Evolutionary conservation across 53 echinoderm and acorn worm species (phyloP).

Genomic region (Mesocentrotus franciscanus): DNA sequence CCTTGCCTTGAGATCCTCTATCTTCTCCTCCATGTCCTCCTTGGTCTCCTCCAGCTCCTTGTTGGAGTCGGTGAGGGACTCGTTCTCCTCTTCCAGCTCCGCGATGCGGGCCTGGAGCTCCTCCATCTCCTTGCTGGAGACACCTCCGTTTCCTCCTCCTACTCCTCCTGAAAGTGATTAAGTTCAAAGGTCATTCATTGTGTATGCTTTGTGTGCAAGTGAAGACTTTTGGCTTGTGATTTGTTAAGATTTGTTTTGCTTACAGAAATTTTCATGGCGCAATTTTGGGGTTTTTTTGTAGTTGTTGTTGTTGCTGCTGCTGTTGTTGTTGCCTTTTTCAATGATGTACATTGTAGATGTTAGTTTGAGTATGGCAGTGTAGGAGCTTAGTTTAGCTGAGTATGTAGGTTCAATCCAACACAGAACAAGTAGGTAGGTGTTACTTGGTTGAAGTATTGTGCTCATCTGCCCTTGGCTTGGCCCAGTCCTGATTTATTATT

Average conservation of each 20-base stretch:
- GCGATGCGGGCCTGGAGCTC: constrained; percentile 76
- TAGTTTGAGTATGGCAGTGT: no score
- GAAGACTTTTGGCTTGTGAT: background rate
- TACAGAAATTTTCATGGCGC: background rate
- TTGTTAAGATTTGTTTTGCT: background rate
- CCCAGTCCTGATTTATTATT: no score
- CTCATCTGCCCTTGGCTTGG: no score
- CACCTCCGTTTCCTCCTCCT: constrained; percentile 48
- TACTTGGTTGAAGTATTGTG: no score
- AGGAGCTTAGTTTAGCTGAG: no score
- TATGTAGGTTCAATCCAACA: no score
- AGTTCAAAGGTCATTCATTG: background rate
- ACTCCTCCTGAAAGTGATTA: background rate
- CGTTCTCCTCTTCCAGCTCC: constrained; percentile 88
- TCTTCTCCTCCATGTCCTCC: constrained; percentile 77
- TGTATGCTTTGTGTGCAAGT: background rate
- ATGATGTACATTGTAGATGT: no score
- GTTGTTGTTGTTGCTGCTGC: no score
- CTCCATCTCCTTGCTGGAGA: constrained; percentile 73
- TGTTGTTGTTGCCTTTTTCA: no score
- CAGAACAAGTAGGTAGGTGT: no score
- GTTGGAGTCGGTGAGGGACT: constrained; percentile 67
- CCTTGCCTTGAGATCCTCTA: constrained; percentile 75
- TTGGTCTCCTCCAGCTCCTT: constrained; percentile 77
- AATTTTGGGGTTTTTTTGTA: no score